phyloP scores from a whole-genome alignment of 2,113 vertebrate species.

The Pygoscelis antarcticus region DNA sequence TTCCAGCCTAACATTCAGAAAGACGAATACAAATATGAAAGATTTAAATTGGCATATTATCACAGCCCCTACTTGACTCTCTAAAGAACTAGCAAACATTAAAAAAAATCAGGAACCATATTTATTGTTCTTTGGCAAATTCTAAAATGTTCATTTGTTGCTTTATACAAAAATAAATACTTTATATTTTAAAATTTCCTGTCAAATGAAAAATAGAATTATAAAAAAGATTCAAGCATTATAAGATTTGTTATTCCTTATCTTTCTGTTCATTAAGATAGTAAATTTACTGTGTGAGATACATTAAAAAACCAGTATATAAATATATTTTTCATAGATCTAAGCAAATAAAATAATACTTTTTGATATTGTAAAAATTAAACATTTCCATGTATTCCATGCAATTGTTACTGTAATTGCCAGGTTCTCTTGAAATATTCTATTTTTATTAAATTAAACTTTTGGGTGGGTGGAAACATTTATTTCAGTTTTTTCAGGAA shows the following conservation, averaged over 20 bases:
- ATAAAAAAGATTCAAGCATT: background rate
- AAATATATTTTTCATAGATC: background rate
- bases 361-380: background rate
- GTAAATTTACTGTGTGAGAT: background rate
- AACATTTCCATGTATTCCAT: background rate
- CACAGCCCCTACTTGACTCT: background rate
- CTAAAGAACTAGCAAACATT: background rate
- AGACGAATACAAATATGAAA: background rate
- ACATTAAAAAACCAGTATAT: rapidly evolving
- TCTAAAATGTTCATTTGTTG: background rate
- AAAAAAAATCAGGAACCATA: background rate
- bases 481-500: background rate
- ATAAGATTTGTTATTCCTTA: background rate
- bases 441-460: background rate
- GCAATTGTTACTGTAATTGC: background rate
- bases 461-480: background rate
- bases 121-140: background rate
- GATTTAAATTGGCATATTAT: background rate
- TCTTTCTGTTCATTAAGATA: background rate
- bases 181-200: background rate
- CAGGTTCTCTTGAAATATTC: background rate
- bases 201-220: background rate
- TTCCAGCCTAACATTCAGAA: background rate
- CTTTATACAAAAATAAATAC: background rate
- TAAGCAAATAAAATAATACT: background rate